Conservation (phyloP, 1,140 invertebrate species). For the Heliconius melpomene region DNA sequence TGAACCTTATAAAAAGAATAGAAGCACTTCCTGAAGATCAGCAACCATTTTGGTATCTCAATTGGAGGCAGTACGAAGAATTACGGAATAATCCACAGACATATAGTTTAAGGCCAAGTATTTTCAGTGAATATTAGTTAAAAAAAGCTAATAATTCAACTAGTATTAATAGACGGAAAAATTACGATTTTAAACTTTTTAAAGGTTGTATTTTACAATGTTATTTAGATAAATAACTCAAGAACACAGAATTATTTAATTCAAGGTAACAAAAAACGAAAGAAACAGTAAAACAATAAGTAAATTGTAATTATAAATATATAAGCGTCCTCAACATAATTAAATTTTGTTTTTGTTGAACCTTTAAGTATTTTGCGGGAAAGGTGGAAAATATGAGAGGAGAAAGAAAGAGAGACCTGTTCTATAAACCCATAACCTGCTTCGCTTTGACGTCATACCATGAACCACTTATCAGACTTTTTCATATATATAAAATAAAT, state of each 20-base stretch:
- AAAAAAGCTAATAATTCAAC: too few relatives aligned
- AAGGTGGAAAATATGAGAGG: too few relatives aligned
- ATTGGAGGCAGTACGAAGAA: slow-evolving; percentile 78
- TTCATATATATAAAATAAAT: background rate
- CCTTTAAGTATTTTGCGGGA: too few relatives aligned
- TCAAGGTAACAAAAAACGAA: background rate
- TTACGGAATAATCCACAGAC: slow-evolving; percentile 64
- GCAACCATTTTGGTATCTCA: slow-evolving; percentile 83
- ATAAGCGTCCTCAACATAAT: too few relatives aligned
- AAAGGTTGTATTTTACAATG: background rate
- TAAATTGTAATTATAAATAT: too few relatives aligned
- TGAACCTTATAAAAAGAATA: slow-evolving; percentile 75
- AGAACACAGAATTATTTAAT: background rate
- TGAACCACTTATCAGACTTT: background rate
- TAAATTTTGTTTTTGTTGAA: too few relatives aligned
- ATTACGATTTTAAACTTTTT: background rate
- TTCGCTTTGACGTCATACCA: background rate
- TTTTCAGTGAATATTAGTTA: slow-evolving; percentile 34
- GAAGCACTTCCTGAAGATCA: slow-evolving; percentile 80
- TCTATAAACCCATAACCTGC: too few relatives aligned
- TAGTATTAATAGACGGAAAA: too few relatives aligned
- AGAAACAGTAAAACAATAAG: background rate
- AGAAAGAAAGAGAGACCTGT: too few relatives aligned
- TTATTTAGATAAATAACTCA: background rate
- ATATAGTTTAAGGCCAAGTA: slow-evolving; percentile 53